phyloP scores from a whole-genome alignment of 2,113 vertebrate genomes.

The Puntigrus tetrazona region DNA sequence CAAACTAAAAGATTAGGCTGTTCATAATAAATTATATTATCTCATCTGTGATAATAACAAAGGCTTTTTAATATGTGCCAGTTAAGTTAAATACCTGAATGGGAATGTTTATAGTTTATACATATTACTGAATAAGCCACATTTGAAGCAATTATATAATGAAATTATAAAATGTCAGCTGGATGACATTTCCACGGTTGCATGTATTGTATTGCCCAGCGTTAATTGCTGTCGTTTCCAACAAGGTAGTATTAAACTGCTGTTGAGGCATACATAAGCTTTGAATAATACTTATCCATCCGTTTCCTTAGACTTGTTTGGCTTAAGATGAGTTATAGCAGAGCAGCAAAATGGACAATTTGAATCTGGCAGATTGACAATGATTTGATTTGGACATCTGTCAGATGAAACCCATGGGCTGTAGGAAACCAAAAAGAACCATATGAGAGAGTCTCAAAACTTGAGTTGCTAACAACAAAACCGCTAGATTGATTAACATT shows the following conservation, averaged over 20 bases:
- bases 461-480: background rate
- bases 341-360: conserved; percentile 19
- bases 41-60: background rate
- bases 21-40: conserved; percentile 2
- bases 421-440: background rate
- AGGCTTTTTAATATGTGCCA: background rate
- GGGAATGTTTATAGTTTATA: background rate
- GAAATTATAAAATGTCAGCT: background rate
- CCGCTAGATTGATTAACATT: conserved; percentile 15
- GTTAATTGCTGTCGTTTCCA: background rate
- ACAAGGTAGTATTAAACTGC: background rate
- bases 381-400: conserved; percentile 34
- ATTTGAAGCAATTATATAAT: background rate
- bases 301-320: background rate
- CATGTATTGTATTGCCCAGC: background rate
- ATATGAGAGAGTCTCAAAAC: conserved; percentile 20
- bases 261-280: background rate
- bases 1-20: background rate
- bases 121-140: background rate
- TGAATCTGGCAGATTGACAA: conserved; percentile 30
- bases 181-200: background rate
- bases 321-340: background rate
- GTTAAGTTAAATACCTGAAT: background rate
- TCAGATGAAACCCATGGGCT: background rate
- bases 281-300: background rate